Evolutionary conservation across 1,140 invertebrate genomes (phyloP), one percentile per base, ranked within the genome.

Genomic region (Drosophila melanica): DNA sequence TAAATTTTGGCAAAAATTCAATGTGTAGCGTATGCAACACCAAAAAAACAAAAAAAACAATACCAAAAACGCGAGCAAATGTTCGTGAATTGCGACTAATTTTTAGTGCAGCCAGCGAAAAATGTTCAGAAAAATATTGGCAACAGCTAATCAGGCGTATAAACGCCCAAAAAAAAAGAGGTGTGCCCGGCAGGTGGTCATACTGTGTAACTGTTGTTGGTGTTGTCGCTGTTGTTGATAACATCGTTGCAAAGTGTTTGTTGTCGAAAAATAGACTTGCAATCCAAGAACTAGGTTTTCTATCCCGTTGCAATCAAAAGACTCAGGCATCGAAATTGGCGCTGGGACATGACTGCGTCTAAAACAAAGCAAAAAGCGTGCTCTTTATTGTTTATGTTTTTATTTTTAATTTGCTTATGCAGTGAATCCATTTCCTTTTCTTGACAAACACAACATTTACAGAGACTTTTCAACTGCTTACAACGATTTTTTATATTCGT

Each of bases 161-260:
- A 86, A 71, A 85, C 81, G 81, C 81, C 81, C 81, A 67, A 51
- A 44, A 62, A 64, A 63, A 42, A 65, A 78, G 78, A 84, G 81
- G 81, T 77, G 84, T 89, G 82, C 66, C 79, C 45, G 63, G 79
- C 84, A 89, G 82, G 84, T 81, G 79, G 82, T 74, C 82, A 67
- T 14, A 51, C 47, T 64, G 50, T 65, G 50, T 48, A 18, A 11
- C 35, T 67, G 64, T 10, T 35, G 9, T 11, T 60, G 48, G 3
- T 45, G 35, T 18, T 48, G 51, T 41, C 68, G 64, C 70, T 87
- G 64, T 54, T 67, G 67, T 81, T 85, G 81, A 87, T 87, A 87
- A 87, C 82, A 87, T 87, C 82, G 73, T 80, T 85, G 81, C 81
- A 85, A 85, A 80, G 81, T 85, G 81, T 85, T 85, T 85, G 77